phyloP scores from a whole-genome alignment of 2,797 vertebrate genomes.

The Rallus crepitans region DNA sequence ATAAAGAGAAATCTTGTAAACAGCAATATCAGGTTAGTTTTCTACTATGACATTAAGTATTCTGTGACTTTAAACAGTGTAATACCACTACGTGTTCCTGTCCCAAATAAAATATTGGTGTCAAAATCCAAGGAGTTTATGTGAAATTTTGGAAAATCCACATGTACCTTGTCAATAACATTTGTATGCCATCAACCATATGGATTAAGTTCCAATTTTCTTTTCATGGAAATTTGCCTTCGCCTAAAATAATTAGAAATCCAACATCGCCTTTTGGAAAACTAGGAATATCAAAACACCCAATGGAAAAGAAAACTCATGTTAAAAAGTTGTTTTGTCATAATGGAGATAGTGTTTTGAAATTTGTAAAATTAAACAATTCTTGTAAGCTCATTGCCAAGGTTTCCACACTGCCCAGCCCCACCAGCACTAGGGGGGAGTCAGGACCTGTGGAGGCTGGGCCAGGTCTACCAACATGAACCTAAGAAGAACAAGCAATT shows the following conservation, averaged over 20 bases:
- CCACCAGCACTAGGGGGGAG: not conserved
- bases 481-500: constrained; percentile 1
- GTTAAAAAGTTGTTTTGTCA: not conserved
- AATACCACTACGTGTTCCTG: not conserved
- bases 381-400: not conserved
- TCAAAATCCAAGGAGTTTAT: not conserved
- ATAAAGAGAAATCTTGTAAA: not conserved
- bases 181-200: not conserved
- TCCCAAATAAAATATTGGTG: not conserved
- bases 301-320: not conserved
- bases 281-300: not conserved
- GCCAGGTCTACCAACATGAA: not conserved
- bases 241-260: not conserved
- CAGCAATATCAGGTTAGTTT: not conserved
- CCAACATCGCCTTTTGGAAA: not conserved
- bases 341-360: not conserved
- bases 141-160: not conserved
- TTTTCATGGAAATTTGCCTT: not conserved
- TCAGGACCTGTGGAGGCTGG: not conserved
- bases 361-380: not conserved
- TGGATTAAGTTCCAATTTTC: not conserved
- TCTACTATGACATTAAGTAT: not conserved
- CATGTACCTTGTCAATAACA: not conserved
- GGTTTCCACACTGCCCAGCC: not conserved
- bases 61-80: not conserved